Evolutionary conservation across 2,113 vertebrate genomes (phyloP).

Genomic region (Chinchilla lanigera): DNA sequence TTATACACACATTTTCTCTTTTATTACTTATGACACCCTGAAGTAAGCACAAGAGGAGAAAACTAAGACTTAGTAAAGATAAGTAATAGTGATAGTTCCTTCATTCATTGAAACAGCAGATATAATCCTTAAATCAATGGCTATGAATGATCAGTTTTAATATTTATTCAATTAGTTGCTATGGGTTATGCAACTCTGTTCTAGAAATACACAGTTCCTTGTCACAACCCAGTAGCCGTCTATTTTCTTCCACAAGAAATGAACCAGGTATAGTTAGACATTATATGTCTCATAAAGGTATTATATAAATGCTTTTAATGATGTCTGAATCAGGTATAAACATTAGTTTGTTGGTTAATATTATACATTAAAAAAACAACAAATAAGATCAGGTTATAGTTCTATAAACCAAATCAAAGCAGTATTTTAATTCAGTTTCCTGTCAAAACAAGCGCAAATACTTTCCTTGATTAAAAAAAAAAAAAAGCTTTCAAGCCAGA

Average conservation of each 20-base stretch:
- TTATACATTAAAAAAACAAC: neutral
- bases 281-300: neutral
- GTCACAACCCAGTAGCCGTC: neutral
- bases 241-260: neutral
- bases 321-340: neutral
- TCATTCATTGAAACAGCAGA: neutral
- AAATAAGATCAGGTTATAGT: neutral
- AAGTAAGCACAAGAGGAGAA: neutral
- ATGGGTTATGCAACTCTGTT: neutral
- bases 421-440: conserved; percentile 14
- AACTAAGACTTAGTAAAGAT: neutral
- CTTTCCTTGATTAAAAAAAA: neutral
- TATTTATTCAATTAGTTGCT: neutral
- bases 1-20: neutral
- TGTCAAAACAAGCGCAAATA: neutral
- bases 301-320: neutral
- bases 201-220: neutral
- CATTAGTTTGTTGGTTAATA: conserved; percentile 9
- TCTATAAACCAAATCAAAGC: neutral
- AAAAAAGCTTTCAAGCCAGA: conserved; percentile 25
- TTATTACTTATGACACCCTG: neutral
- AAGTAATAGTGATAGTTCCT: neutral
- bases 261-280: neutral
- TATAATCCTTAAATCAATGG: neutral
- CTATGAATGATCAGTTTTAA: neutral